Conservation (phyloP, 2,797 vertebrate species). For the Anomalospiza imberbis region DNA sequence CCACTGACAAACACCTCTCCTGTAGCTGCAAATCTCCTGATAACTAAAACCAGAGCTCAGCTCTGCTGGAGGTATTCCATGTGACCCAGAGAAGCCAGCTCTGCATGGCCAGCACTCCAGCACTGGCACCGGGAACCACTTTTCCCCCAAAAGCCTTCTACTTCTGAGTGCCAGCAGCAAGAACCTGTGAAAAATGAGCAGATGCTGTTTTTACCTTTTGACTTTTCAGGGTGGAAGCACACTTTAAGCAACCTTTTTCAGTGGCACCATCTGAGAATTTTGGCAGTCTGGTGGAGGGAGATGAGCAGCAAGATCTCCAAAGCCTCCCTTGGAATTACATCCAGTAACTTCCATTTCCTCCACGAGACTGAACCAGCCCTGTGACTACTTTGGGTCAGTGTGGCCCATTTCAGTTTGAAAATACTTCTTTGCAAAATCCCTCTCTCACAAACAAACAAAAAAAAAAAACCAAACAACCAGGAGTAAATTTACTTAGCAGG, state of each 20-base stretch:
- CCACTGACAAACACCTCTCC: background rate
- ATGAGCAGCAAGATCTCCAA: background rate
- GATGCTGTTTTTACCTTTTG: background rate
- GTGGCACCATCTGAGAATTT: background rate
- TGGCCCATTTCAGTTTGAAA: background rate
- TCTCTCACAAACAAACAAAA: background rate
- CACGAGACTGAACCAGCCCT: background rate
- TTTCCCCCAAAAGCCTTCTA: background rate
- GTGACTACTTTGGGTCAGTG: background rate
- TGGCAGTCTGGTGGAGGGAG: background rate
- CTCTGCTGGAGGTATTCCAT: background rate
- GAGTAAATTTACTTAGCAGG: background rate
- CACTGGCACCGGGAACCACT: background rate
- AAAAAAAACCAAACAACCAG: background rate
- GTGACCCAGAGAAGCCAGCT: background rate
- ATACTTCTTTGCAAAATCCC: background rate
- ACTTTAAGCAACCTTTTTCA: background rate
- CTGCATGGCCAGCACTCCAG: background rate
- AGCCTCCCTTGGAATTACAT: background rate
- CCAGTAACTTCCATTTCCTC: background rate
- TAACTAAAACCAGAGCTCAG: background rate
- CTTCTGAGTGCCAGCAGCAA: background rate
- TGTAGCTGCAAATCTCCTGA: background rate
- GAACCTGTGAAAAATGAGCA: background rate
- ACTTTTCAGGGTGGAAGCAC: background rate